Conservation (phyloP, 2,113 vertebrate genomes). For the Gallinago paraguaiae region DNA sequence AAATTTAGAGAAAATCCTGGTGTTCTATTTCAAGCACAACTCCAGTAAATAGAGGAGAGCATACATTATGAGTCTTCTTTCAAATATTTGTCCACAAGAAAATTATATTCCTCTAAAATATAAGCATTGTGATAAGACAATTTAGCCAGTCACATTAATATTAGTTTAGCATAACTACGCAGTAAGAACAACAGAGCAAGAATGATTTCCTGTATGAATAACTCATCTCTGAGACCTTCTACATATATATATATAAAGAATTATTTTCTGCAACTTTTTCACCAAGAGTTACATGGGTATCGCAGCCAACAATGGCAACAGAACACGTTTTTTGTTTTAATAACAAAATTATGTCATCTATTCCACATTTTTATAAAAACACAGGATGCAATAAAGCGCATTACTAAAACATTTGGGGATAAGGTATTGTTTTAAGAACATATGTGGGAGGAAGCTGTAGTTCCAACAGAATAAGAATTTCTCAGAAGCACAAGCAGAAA, state of each 20-base stretch:
- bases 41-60: background rate
- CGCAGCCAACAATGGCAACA: background rate
- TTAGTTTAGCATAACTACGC: background rate
- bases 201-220: background rate
- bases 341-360: background rate
- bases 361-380: too few species aligned
- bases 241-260: background rate
- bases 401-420: background rate
- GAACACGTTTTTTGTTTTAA: accelerated
- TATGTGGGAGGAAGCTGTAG: background rate
- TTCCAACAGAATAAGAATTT: background rate
- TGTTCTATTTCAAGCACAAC: constrained; percentile 57
- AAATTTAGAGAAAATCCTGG: constrained; percentile 70
- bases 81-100: background rate
- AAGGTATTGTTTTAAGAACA: background rate
- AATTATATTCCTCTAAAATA: background rate
- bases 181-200: background rate
- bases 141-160: background rate
- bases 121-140: background rate
- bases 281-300: background rate
- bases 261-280: background rate
- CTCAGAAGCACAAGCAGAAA: background rate
- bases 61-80: background rate
- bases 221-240: background rate
- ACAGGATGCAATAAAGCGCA: background rate